A percentile compares a stretch with the other conserved stretches of the same genome.
phyloP scores from a whole-genome alignment of 2,888 invertebrate species.

The Acleris sparsana region DNA sequence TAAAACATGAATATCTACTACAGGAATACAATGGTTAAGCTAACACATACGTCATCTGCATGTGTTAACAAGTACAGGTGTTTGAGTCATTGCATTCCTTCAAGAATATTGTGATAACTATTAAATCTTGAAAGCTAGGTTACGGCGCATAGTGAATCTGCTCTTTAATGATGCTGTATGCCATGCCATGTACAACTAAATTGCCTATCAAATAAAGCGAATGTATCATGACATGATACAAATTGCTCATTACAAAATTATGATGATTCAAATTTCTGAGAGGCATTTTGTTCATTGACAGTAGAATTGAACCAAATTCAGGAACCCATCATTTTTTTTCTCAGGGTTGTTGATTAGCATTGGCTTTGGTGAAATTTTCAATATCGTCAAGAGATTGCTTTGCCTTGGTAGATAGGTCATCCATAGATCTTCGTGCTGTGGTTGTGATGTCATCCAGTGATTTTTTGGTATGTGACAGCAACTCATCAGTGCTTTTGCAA shows the following conservation, averaged over 20 bases:
- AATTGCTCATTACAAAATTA: slow-evolving; percentile 22
- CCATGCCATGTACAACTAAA: no score
- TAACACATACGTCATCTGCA: slow-evolving; percentile 19
- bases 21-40: slow-evolving; percentile 26
- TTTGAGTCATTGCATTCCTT: background rate
- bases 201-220: slow-evolving; percentile 29
- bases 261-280: slow-evolving; percentile 22
- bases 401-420: slow-evolving; percentile 89
- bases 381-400: slow-evolving; percentile 89
- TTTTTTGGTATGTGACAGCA: slow-evolving; percentile 89
- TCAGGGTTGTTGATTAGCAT: slow-evolving; percentile 81
- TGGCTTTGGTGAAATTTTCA: slow-evolving; percentile 84
- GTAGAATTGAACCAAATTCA: slow-evolving; percentile 36
- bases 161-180: no score
- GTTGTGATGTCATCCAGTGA: slow-evolving; percentile 91
- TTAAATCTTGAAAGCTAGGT: background rate
- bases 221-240: slow-evolving; percentile 26
- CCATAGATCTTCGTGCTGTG: slow-evolving; percentile 91
- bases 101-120: slow-evolving; percentile 6
- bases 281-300: slow-evolving; percentile 26
- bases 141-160: no score
- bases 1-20: slow-evolving; percentile 20
- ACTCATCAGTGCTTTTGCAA: slow-evolving; percentile 91
- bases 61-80: background rate
- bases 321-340: slow-evolving; percentile 71